These are phyloP conservation scores for Trachemys scripta DNA, from an alignment of 2,113 vertebrate genomes.

Conservation along the genomic window DNA sequence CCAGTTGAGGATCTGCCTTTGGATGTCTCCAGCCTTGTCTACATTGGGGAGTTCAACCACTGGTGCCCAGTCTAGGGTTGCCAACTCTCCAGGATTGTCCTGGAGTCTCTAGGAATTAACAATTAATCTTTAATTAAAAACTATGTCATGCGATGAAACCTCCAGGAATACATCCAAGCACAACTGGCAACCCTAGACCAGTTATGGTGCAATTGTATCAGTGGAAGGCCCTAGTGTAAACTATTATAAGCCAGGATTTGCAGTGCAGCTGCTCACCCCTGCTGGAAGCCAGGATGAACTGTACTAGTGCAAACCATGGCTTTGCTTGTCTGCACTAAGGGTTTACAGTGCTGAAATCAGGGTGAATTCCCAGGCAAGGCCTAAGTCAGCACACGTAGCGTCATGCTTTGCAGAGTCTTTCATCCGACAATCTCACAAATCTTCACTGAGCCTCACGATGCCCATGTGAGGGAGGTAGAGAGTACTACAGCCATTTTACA, in stretches of 20 bases:
- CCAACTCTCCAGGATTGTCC: not conserved
- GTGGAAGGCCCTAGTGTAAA: not conserved
- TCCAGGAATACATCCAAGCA: not conserved
- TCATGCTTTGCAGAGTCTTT: not conserved
- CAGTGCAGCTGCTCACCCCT: not conserved
- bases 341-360: fast-evolving
- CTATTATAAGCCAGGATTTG: not conserved
- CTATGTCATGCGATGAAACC: too few relatives aligned
- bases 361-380: not conserved
- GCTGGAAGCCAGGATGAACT: not conserved
- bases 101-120: not conserved
- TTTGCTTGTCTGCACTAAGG: not conserved
- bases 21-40: not conserved
- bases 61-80: fast-evolving
- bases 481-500: not conserved
- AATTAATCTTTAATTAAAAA: not conserved
- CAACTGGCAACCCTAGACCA: not conserved
- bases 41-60: not conserved
- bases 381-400: not conserved
- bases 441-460: not conserved
- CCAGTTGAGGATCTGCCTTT: not conserved
- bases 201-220: not conserved
- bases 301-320: not conserved
- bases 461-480: not conserved
- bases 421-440: not conserved